These are phyloP conservation scores for Netelia virgata DNA, from an alignment of 2,888 invertebrate genomes.

Conservation along the genomic window DNA sequence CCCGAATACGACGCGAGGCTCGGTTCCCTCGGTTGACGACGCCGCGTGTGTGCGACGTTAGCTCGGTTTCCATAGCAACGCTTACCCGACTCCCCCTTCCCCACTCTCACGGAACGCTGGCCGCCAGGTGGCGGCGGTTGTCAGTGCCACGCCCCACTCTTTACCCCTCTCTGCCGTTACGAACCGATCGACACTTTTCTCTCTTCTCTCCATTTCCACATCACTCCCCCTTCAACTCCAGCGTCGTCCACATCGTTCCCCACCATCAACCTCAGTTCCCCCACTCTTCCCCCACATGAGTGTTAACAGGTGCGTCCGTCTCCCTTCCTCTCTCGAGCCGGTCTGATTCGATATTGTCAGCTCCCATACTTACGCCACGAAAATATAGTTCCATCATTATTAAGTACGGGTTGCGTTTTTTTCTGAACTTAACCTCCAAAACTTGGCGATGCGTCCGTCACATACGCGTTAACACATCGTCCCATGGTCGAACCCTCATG, in stretches of 20 bases:
- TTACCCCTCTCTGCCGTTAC: conserved; percentile 32
- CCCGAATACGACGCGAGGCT: conserved; percentile 51
- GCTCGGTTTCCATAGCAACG: conserved; percentile 62
- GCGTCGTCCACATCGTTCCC: not conserved
- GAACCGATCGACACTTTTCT: not conserved
- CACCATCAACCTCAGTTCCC: too few relatives aligned
- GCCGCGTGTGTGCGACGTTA: conserved; percentile 75
- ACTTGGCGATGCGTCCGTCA: too few relatives aligned
- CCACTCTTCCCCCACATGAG: too few relatives aligned
- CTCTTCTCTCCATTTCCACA: not conserved
- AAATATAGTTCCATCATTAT: too few relatives aligned
- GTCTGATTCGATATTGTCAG: too few relatives aligned
- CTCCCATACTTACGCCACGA: too few relatives aligned
- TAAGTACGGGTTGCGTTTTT: too few relatives aligned
- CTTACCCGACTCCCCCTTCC: conserved; percentile 81
- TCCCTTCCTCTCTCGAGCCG: too few relatives aligned
- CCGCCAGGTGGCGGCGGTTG: conserved; percentile 69
- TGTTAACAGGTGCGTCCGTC: too few relatives aligned
- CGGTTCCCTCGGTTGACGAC: conserved; percentile 31
- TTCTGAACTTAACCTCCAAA: too few relatives aligned
- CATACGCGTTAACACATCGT: too few relatives aligned
- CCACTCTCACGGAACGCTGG: conserved; percentile 84
- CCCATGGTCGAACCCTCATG: too few relatives aligned
- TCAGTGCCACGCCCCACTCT: conserved; percentile 59
- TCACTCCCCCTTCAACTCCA: not conserved